A percentile compares a stretch with the other conserved stretches of the same genome.
Conservation (phyloP, 2,888 invertebrate genomes). For the Chorisops tibialis region DNA sequence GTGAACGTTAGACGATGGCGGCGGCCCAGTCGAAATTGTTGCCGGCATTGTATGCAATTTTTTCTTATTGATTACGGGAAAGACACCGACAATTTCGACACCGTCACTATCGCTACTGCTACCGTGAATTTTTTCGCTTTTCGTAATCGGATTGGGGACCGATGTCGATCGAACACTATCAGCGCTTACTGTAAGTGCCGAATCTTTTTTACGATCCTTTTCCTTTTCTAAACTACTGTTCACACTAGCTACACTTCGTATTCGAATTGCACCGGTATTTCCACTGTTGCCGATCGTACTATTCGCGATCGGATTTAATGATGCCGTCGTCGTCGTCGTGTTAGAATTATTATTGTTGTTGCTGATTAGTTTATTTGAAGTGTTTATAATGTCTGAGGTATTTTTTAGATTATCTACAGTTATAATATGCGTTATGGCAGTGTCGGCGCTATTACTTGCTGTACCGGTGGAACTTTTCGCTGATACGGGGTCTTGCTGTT, state of each 20-base stretch:
- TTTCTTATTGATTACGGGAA: constrained; percentile 36
- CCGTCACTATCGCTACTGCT: constrained; percentile 51
- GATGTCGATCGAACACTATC: constrained; percentile 3
- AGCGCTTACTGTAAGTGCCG: not conserved
- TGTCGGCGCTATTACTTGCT: constrained; percentile 30
- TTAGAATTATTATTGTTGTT: constrained; percentile 4
- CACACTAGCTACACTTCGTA: constrained; percentile 32
- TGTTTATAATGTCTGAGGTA: constrained; percentile 47
- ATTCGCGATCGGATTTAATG: not conserved
- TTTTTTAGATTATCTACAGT: constrained; percentile 48
- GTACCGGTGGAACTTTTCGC: constrained; percentile 40
- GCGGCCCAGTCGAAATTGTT: not conserved
- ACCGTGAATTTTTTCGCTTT: constrained; percentile 34
- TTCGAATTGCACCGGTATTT: constrained; percentile 28
- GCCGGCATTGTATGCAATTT: not conserved
- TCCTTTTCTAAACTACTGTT: constrained; percentile 29
- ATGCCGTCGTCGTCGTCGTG: not conserved
- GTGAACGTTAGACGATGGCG: not conserved
- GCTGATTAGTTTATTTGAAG: constrained; percentile 44
- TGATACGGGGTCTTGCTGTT: constrained; percentile 30
- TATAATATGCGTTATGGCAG: constrained; percentile 43
- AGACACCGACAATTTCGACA: constrained; percentile 49
- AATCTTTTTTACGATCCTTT: not conserved
- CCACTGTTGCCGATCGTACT: not conserved
- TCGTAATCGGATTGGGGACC: constrained; percentile 24